Base-by-base conservation (phyloP, 1,140 invertebrate genomes). In the Drosophila lowei region DNA sequence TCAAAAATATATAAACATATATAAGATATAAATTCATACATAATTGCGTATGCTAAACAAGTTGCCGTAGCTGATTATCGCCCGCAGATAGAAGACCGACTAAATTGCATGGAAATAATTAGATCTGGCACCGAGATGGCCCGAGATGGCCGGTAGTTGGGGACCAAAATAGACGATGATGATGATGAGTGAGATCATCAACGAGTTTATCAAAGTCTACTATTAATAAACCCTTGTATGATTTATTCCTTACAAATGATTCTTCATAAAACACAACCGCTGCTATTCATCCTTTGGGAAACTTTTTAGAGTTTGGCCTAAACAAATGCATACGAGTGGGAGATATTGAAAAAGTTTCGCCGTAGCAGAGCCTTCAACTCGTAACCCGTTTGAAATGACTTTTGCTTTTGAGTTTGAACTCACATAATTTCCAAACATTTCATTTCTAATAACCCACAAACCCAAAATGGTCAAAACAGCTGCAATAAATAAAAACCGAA, bases 381-480 rank as follows among this genome's bases (percentile, higher is more conserved):
- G 16, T 53, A 58, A 61, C 65, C 34, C 25, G 65, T 66, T 44
- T 43, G 49, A 58, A 58, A 61, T 79, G 66, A 62, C 64, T 68
- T 78, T 58, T 72, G 54, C 62, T 60, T 74, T 58, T 44, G 53
- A 43, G 25, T 55, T 55, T 85, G 81, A 86, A 81, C 81, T 85
- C 81, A 86, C 81, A 85, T 85, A 85, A 76, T 76, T 67, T 62
- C 46, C 64, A 61, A 68, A 78, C 75, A 79, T 81, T 73, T 85
- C 42, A 56, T 67, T 55, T 66, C 52, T 62, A 73, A 74, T 55
- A 74, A 66, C 61, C 58, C 48, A 56, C 49, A 48, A 65, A 42
- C 81, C 81, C 79, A 66, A 85, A 73, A 64, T 71, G 80, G 79
- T 60, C 65, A 84, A 68, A 70, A 49, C 66, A 47, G 52, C 76